Base-by-base conservation (phyloP, 2,888 invertebrate genomes). In the Caenorhabditis sp. region DNA sequence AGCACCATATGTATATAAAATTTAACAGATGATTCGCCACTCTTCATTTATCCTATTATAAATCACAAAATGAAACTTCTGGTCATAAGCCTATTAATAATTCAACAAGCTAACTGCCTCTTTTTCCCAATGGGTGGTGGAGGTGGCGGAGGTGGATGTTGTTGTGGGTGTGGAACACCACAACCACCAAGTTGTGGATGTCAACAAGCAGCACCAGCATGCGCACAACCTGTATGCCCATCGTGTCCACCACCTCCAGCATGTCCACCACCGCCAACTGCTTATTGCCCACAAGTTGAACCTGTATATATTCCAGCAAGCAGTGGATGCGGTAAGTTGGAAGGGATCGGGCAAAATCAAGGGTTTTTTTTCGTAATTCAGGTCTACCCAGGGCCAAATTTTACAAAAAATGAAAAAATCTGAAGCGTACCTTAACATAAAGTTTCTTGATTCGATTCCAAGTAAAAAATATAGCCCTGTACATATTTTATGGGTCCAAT, bases 141-240 rank as follows among this genome's bases (percentile, higher is more conserved):
- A 8, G 76, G 80, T 14, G 71, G 76, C 26, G 74, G 76, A 25
- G 70, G 76, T 12, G 74, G 76, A n/a, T 77, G 81, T 58, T 78
- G 80, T 58, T 77, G 81, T 60, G 78, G 81, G 43, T 78, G 81
- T 58, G 77, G 77, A 17, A 77, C 75, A 61, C 80, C 78, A 3
- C 78, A 77, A 63, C 77, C 80, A 14, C 59, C 78, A 38, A 71
- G 69, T 63, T 78, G 80, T 62, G 78, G 78, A 53, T 81, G 80
- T 63, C 54, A 57, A 23, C 58, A 56, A 26, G 56, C 56, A 26
- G 17, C 27, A 69, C 36, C 59, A 70, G 43, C 43, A 69, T 75
- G 69, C 36, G 62, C 69, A 10, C 66, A 62, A 74, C 70, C 71
- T 52, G 43, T 69, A 0, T 77, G 76, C 57, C 75, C 80, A 20